Conservation (phyloP, 2,113 vertebrate genomes). For the Brevimyrus niger region DNA sequence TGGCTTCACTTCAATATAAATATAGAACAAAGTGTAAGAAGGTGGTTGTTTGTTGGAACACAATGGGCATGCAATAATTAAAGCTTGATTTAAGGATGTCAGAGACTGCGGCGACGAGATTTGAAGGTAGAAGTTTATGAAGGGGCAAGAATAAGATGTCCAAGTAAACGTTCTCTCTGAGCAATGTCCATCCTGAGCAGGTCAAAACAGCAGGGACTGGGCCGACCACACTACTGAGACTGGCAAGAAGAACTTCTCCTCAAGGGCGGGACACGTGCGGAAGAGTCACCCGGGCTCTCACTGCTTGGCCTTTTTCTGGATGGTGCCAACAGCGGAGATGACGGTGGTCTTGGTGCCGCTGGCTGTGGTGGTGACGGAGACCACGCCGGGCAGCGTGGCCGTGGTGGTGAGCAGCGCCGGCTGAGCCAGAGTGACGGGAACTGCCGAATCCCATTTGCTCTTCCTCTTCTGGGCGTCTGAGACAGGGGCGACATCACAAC, state of each 20-base stretch:
- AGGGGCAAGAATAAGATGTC: background rate
- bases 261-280: background rate
- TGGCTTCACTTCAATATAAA: background rate
- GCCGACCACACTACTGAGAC: background rate
- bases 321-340: conserved; percentile 95
- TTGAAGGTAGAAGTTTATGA: background rate
- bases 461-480: conserved; percentile 95
- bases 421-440: conserved; percentile 87
- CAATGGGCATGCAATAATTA: background rate
- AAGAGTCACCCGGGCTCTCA: conserved; percentile 47
- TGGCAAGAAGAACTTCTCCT: background rate
- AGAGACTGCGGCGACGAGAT: background rate
- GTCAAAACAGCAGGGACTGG: background rate
- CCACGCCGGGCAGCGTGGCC: conserved; percentile 81
- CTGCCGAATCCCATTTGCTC: conserved; percentile 98
- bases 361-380: conserved; percentile 92
- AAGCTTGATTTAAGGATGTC: background rate
- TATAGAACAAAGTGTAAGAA: background rate
- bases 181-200: background rate
- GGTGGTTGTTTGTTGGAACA: background rate
- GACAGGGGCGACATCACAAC: background rate
- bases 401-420: conserved; percentile 88
- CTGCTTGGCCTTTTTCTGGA: conserved; percentile 95
- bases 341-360: conserved; percentile 96
- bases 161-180: background rate